Evolutionary conservation across 1,140 invertebrate genomes (phyloP).

Genomic region (Hylaeus volcanicus): DNA sequence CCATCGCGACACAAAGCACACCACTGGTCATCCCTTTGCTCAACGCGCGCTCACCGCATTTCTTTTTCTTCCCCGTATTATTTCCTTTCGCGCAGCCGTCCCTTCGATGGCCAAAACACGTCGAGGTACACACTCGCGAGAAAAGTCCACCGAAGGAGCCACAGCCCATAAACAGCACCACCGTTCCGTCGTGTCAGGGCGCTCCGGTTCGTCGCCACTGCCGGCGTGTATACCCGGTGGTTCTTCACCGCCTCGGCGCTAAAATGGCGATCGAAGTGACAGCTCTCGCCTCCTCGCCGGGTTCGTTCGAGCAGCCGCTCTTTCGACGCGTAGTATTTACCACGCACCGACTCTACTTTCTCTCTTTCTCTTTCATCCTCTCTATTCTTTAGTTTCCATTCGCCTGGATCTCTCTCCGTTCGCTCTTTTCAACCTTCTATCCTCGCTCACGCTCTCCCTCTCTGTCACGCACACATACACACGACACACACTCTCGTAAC

Average conservation of each 20-base stretch:
- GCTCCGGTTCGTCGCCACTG: conserved; percentile 64
- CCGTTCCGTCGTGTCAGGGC: conserved; percentile 59
- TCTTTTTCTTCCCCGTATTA: not conserved
- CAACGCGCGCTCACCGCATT: conserved; percentile 34
- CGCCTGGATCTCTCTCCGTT: not conserved
- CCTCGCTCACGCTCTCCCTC: conserved; percentile 1
- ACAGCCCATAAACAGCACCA: conserved; percentile 56
- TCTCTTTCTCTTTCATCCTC: conserved; percentile 8
- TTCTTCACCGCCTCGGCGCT: conserved; percentile 68
- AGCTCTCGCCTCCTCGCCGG: conserved; percentile 66
- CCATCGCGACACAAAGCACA: not conserved
- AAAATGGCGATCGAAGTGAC: conserved; percentile 80
- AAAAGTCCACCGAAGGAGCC: conserved; percentile 33
- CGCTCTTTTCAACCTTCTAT: conserved; percentile 4
- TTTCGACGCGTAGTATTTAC: conserved; percentile 19
- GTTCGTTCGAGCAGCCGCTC: conserved; percentile 34
- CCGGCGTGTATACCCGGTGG: conserved; percentile 73
- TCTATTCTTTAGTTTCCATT: conserved; percentile 22
- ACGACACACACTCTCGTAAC: conserved; percentile 26
- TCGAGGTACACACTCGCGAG: not conserved
- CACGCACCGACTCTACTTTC: conserved; percentile 11
- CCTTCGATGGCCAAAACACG: conserved; percentile 5
- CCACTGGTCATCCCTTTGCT: conserved; percentile 9
- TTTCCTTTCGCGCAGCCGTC: not conserved
- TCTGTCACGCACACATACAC: conserved; percentile 2